Percentiles rank a stretch among this genome's conserved stretches.
These are phyloP conservation scores for Piaya cayana DNA, from an alignment of 2,113 vertebrate genomes.

Conservation along the genomic window DNA sequence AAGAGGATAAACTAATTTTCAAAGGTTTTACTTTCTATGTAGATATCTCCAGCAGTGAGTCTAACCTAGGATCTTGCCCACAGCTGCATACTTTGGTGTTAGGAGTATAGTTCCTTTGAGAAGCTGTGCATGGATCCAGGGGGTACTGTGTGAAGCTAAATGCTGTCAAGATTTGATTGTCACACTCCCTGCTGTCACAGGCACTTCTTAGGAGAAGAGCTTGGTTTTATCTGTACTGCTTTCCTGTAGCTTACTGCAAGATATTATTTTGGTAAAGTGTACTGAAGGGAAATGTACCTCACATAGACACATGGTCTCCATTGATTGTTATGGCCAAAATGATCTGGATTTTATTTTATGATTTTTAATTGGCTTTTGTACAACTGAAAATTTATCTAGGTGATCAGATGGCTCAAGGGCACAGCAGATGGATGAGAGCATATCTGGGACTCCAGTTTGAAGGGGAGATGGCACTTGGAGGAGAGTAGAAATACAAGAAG, in stretches of 20 bases:
- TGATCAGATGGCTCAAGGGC: background rate
- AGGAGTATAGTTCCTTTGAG: background rate
- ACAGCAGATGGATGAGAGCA: background rate
- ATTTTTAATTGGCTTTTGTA: background rate
- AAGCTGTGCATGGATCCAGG: background rate
- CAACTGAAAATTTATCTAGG: background rate
- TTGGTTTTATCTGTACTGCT: background rate
- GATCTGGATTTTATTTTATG: background rate
- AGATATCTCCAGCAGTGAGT: background rate
- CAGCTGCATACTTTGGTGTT: background rate
- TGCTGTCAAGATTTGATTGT: background rate
- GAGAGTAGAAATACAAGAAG: background rate
- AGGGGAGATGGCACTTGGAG: background rate
- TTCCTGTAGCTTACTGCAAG: background rate
- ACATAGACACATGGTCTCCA: fast-evolving
- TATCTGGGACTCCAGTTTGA: background rate
- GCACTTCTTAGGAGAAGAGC: background rate
- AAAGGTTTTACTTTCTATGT: background rate
- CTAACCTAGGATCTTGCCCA: background rate
- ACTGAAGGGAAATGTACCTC: background rate
- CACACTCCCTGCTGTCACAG: background rate
- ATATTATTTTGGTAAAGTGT: background rate
- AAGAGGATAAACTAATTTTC: background rate
- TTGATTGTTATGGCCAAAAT: background rate
- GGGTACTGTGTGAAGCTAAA: background rate